Evolutionary conservation across 1,140 invertebrate species (phyloP).

Genomic region (Drosophila orena): DNA sequence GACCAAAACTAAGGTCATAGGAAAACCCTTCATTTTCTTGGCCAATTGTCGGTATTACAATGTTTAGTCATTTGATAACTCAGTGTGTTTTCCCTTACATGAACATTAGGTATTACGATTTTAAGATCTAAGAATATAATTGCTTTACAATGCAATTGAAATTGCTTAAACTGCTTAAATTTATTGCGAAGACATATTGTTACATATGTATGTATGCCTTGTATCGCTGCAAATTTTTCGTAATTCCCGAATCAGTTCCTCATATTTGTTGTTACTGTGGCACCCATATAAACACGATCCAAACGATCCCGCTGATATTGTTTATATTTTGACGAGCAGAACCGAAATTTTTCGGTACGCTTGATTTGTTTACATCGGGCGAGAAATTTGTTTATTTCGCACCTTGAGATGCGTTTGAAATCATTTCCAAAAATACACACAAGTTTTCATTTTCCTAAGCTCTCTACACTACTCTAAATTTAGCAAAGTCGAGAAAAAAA

Average conservation of each 20-base stretch:
- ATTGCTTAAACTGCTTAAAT: no score
- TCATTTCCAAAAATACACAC: slow-evolving; percentile 79
- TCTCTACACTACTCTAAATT: slow-evolving; percentile 57
- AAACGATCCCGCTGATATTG: slow-evolving; percentile 16
- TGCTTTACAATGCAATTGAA: no score
- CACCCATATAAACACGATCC: slow-evolving; percentile 15
- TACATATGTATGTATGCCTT: background rate
- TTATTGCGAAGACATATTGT: no score
- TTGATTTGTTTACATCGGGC: slow-evolving; percentile 76
- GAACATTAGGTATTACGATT: no score
- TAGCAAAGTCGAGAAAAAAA: slow-evolving; percentile 41
- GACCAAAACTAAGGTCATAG: background rate
- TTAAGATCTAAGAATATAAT: no score
- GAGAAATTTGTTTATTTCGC: slow-evolving; percentile 72
- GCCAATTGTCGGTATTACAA: background rate
- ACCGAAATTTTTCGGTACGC: slow-evolving; percentile 31
- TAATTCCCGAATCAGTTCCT: background rate
- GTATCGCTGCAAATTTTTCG: background rate
- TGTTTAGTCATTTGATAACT: no score
- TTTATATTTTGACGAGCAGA: slow-evolving; percentile 37
- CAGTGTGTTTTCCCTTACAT: no score
- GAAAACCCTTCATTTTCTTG: slow-evolving; percentile 1
- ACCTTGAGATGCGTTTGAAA: slow-evolving; percentile 81
- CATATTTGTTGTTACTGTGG: slow-evolving; percentile 35
- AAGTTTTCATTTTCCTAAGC: slow-evolving; percentile 34